These are phyloP conservation scores for Rhamnusium bicolor DNA, from an alignment of 2,888 invertebrate genomes.

Conservation along the genomic window DNA sequence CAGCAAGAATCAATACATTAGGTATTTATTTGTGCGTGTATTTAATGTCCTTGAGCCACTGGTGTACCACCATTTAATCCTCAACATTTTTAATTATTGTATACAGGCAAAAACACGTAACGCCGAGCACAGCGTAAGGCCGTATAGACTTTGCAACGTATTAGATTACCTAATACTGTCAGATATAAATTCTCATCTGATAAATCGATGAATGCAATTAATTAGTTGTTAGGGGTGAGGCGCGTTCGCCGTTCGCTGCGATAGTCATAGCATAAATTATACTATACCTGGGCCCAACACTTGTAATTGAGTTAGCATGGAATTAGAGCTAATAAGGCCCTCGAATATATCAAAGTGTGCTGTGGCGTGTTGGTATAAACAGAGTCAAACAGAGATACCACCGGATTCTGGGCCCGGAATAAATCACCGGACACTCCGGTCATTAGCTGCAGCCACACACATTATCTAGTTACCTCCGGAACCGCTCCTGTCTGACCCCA, in stretches of 20 bases:
- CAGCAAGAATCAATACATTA: neutral
- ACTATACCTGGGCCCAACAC: conserved; percentile 60
- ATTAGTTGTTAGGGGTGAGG: conserved; percentile 29
- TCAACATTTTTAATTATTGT: neutral
- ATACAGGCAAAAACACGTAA: neutral
- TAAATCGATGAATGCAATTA: conserved; percentile 40
- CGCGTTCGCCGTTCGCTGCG: neutral
- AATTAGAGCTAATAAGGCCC: conserved; percentile 69
- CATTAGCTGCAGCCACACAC: conserved; percentile 70
- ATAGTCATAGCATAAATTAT: conserved; percentile 56
- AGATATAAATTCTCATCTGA: conserved; percentile 29
- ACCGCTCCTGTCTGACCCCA: conserved; percentile 54
- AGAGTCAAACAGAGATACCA: conserved; percentile 63
- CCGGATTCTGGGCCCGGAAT: conserved; percentile 68
- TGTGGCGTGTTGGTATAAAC: conserved; percentile 62
- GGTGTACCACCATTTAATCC: neutral
- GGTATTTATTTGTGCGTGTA: neutral
- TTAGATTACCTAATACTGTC: conserved; percentile 12
- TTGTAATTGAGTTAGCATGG: conserved; percentile 67
- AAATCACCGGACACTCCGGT: conserved; percentile 71
- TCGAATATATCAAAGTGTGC: conserved; percentile 68
- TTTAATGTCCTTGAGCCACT: too few species aligned
- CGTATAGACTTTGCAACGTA: neutral
- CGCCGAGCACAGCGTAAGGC: neutral
- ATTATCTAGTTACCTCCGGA: conserved; percentile 68